A percentile compares a stretch with the other conserved stretches of the same genome.
Conservation (phyloP, 2,113 vertebrate genomes). For the Channa maculata region DNA sequence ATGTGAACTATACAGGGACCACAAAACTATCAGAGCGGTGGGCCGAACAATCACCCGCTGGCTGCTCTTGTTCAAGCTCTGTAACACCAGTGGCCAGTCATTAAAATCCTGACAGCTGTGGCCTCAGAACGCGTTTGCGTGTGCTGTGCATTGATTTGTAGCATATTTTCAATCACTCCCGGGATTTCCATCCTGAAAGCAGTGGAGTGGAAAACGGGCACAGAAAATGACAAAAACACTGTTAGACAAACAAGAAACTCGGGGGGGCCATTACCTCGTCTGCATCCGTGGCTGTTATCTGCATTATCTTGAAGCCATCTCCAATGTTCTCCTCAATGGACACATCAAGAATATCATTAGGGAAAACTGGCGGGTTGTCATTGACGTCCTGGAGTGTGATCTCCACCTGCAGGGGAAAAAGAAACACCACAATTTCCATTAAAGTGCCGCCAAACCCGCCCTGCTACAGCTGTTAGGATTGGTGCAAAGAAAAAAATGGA, state of each 20-base stretch:
- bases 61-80: constrained; percentile 7
- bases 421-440: constrained; percentile 61
- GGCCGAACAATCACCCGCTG: constrained; percentile 49
- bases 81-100: constrained; percentile 54
- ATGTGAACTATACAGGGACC: constrained; percentile 61
- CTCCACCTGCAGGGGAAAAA: constrained; percentile 88
- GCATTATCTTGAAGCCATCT: constrained; percentile 96
- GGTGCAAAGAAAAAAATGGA: not conserved
- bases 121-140: constrained; percentile 17
- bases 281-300: constrained; percentile 95
- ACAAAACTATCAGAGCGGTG: constrained; percentile 38
- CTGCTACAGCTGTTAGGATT: constrained; percentile 52
- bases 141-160: constrained; percentile 24
- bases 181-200: constrained; percentile 39
- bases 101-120: constrained; percentile 18
- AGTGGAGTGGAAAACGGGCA: constrained; percentile 58
- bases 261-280: constrained; percentile 89
- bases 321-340: constrained; percentile 95
- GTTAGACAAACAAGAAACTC: constrained; percentile 51
- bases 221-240: constrained; percentile 48
- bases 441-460: constrained; percentile 36
- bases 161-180: constrained; percentile 52
- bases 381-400: constrained; percentile 98
- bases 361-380: constrained; percentile 97
- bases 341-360: constrained; percentile 93